These are phyloP conservation scores for Plagodis dolabraria DNA, from an alignment of 2,888 invertebrate species.

Conservation along the genomic window DNA sequence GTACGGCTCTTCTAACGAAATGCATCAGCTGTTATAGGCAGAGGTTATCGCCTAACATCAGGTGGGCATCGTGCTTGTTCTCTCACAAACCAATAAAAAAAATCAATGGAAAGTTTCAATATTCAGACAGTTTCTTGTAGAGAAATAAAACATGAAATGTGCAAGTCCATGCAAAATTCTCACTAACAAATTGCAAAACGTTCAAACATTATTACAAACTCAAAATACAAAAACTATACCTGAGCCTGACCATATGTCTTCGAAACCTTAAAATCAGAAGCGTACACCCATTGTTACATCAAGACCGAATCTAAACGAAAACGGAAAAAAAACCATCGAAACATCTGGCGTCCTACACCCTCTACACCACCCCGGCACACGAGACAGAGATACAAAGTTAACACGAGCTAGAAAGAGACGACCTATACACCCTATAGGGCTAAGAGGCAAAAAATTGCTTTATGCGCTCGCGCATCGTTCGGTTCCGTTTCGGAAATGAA, in stretches of 20 bases:
- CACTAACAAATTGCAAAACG: background rate
- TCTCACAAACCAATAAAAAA: too few relatives aligned
- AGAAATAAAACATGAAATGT: too few relatives aligned
- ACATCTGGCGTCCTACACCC: slow-evolving; percentile 67
- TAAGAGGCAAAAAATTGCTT: slow-evolving; percentile 41
- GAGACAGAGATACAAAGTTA: slow-evolving; percentile 40
- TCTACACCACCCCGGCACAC: slow-evolving; percentile 51
- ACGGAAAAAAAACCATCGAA: slow-evolving; percentile 52
- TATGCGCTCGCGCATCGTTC: slow-evolving; percentile 56
- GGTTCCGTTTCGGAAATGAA: slow-evolving; percentile 64
- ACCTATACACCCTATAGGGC: slow-evolving; percentile 44
- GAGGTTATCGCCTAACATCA: too few relatives aligned
- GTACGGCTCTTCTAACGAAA: too few relatives aligned
- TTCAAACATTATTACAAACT: background rate
- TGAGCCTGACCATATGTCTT: slow-evolving; percentile 50
- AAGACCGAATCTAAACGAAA: slow-evolving; percentile 52
- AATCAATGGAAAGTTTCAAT: too few relatives aligned
- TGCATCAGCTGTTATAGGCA: too few relatives aligned
- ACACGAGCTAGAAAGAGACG: slow-evolving; percentile 13
- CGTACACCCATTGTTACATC: slow-evolving; percentile 60
- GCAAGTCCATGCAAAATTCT: too few relatives aligned
- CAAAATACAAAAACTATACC: slow-evolving; percentile 39
- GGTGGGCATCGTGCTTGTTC: too few relatives aligned
- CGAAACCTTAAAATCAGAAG: slow-evolving; percentile 37
- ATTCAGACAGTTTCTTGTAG: too few relatives aligned